phyloP scores from a whole-genome alignment of 2,113 vertebrate species.

The Conger conger region DNA sequence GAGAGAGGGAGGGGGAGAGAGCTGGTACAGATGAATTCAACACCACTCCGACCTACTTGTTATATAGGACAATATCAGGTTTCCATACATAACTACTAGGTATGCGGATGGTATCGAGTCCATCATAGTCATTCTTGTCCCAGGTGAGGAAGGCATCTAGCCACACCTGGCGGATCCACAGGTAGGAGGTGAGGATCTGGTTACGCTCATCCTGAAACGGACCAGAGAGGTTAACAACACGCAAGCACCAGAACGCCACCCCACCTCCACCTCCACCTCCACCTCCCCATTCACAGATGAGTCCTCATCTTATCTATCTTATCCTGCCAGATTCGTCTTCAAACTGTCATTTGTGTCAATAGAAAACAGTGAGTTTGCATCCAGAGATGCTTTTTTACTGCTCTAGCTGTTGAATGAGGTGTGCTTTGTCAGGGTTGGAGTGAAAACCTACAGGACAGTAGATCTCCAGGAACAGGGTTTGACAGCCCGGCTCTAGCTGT shows the following conservation, averaged over 20 bases:
- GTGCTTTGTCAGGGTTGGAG: no score
- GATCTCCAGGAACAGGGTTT: no score
- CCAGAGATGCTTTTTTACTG: no score
- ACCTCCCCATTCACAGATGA: no score
- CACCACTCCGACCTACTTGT: conserved; percentile 74
- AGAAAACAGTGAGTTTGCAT: no score
- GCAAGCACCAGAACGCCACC: neutral
- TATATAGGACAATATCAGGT: conserved; percentile 88
- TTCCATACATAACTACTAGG: conserved; percentile 88
- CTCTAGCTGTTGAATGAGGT: no score
- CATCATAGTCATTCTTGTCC: conserved; percentile 80
- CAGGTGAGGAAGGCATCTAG: conserved; percentile 81
- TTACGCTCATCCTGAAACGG: conserved; percentile 65
- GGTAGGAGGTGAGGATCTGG: conserved; percentile 72
- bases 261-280: no score
- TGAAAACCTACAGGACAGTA: no score
- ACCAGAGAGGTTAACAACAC: neutral
- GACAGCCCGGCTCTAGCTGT: no score
- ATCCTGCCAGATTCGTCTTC: no score
- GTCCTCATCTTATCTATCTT: no score
- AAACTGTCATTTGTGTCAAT: no score
- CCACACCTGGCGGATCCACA: conserved; percentile 92
- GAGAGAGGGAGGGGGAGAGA: neutral
- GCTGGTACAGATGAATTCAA: conserved; percentile 36
- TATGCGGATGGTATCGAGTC: conserved; percentile 83